Percentiles rank a stretch among this genome's conserved stretches.
These are phyloP conservation scores for Myathropa florea DNA, from an alignment of 2,888 invertebrate genomes.

Conservation along the genomic window DNA sequence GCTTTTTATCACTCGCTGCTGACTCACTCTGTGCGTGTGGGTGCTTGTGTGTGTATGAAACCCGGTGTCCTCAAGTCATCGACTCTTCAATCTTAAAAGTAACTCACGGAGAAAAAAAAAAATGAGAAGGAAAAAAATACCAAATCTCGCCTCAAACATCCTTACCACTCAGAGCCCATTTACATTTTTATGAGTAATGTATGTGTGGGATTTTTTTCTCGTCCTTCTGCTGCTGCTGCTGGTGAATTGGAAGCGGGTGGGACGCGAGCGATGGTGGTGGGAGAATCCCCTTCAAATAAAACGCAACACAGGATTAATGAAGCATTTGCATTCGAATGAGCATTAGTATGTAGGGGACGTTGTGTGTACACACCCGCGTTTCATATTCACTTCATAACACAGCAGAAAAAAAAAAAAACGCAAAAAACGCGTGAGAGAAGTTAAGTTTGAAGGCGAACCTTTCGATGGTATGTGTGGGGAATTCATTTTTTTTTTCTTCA, in stretches of 20 bases:
- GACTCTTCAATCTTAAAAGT: slow-evolving; percentile 11
- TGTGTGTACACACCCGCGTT: not conserved
- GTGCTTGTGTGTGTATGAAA: not conserved
- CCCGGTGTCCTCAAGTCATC: not conserved
- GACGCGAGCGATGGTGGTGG: not conserved
- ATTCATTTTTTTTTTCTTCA: not conserved
- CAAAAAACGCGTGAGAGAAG: not conserved
- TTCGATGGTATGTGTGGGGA: not conserved
- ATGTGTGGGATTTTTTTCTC: slow-evolving; percentile 21
- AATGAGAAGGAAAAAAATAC: not conserved
- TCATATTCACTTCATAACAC: not conserved
- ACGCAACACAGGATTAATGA: slow-evolving; percentile 61
- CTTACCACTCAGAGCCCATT: slow-evolving; percentile 34
- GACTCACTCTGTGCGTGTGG: not conserved
- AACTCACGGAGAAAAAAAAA: not conserved
- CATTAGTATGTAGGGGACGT: not conserved
- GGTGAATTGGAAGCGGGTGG: not conserved
- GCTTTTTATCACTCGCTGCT: not conserved
- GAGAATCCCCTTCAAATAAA: slow-evolving; percentile 43
- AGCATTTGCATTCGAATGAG: slow-evolving; percentile 63
- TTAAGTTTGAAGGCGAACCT: not conserved
- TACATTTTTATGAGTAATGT: slow-evolving; percentile 60
- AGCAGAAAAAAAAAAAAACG: not conserved
- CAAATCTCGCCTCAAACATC: slow-evolving; percentile 32
- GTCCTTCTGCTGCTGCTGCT: not conserved